Evolutionary conservation across 2,113 vertebrate species (phyloP), one percentile per base, ranked within the genome.

Genomic region (Erythrocercus mccallii): DNA sequence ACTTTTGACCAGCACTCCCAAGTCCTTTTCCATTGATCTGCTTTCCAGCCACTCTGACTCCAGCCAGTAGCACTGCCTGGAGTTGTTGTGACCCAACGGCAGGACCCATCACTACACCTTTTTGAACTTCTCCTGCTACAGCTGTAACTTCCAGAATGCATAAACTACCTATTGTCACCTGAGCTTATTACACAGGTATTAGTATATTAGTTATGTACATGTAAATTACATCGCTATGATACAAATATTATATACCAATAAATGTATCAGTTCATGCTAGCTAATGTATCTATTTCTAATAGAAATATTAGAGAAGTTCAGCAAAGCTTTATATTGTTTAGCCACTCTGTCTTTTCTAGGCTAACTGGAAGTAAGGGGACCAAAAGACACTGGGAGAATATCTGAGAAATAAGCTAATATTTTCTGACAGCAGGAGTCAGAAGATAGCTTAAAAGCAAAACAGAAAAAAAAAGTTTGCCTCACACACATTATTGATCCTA

Each of bases 1-100:
- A 9, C 42, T 56, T 20, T 4, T 1, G 1, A n/a, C 3, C 11
- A 48, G 40, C 10, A 48, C 1, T 3, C 15, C 18, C 33, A 23
- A 0, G 5, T 16, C 30, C 40, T 71, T 71, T 56, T 48, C 42
- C 25, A 9, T 5, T 14, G 58, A 17, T 10, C 31, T 12, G 21
- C 21, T 65, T 37, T 51, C 37, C 58, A 37, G 15, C 4, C 37
- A n/a, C 37, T 44, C 37, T 33, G 28, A 6, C 6, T 11, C 18
- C 27, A 50, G 44, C 8, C 50, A 11, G 37, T 2, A 57, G 19
- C 15, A 22, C 5, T 58, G 33, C 12, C 37, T 13, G 5, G 44
- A 6, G 19, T 5, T 42, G 13, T 21, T 69, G 27, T 37, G 35
- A 88, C 44, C 3, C 27, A 44, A 33, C 14, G 14, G 17, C 57